A percentile compares a stretch with the other conserved stretches of the same genome.
Evolutionary conservation across 2,888 invertebrate species (phyloP).

Genomic region (Epinotia demarniana): DNA sequence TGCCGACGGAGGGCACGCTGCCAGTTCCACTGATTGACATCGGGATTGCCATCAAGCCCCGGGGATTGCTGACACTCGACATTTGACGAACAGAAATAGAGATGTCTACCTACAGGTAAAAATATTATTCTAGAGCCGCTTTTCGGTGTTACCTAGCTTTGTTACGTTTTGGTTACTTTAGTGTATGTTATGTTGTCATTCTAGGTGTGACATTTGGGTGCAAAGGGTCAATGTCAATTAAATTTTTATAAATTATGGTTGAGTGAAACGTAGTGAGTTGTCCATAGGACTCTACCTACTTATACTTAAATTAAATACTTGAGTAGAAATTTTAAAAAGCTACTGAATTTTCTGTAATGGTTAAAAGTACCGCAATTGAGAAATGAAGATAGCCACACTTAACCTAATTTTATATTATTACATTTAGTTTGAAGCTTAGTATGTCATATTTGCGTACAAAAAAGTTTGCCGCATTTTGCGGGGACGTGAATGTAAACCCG

Average conservation of each 20-base stretch:
- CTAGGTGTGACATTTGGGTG: not conserved
- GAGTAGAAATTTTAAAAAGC: too few relatives aligned
- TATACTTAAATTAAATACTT: too few relatives aligned
- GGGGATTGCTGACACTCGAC: constrained; percentile 13
- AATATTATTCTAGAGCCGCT: constrained; percentile 9
- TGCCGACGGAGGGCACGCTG: constrained; percentile 53
- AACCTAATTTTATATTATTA: too few relatives aligned
- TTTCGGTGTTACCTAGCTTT: not conserved
- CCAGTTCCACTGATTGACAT: constrained; percentile 61
- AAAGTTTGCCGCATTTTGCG: too few relatives aligned
- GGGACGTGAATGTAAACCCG: too few relatives aligned
- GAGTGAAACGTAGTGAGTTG: not conserved
- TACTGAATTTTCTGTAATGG: too few relatives aligned
- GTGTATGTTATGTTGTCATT: not conserved
- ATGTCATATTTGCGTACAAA: too few relatives aligned
- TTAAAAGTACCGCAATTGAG: too few relatives aligned
- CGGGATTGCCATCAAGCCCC: constrained; percentile 39
- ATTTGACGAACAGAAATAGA: constrained; percentile 8
- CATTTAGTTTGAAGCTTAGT: too few relatives aligned
- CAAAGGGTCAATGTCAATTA: not conserved
- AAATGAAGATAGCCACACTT: too few relatives aligned
- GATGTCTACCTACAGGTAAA: not conserved
- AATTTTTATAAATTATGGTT: not conserved
- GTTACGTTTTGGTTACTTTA: not conserved
- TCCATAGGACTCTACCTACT: too few relatives aligned